A percentile compares a stretch with the other conserved stretches of the same genome.
Evolutionary conservation across 1,140 invertebrate genomes (phyloP).

Genomic region (Latrodectus geometricus): DNA sequence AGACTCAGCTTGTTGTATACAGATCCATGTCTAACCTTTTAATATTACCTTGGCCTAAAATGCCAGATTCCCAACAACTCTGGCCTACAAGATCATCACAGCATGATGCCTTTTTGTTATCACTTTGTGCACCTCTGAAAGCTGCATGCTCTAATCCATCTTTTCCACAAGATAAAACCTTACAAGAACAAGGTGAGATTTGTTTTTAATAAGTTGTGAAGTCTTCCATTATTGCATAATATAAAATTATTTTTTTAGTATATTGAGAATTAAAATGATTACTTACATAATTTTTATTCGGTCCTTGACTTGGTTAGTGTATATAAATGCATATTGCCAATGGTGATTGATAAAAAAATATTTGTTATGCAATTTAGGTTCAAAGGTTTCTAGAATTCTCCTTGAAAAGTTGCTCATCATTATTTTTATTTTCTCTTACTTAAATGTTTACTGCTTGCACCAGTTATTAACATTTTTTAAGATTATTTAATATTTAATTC

Average conservation of each 20-base stretch:
- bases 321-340: too few relatives aligned
- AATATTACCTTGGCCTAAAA: slow-evolving; percentile 72
- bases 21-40: slow-evolving; percentile 74
- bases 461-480: too few relatives aligned
- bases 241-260: not conserved
- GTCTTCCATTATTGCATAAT: not conserved
- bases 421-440: too few relatives aligned
- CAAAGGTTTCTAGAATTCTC: too few relatives aligned
- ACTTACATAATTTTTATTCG: too few relatives aligned
- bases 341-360: too few relatives aligned
- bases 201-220: not conserved
- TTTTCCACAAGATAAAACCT: slow-evolving; percentile 27
- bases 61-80: slow-evolving; percentile 69
- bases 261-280: not conserved
- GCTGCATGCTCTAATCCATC: not conserved
- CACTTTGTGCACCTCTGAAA: slow-evolving; percentile 55
- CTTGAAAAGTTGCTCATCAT: too few relatives aligned
- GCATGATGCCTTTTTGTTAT: slow-evolving; percentile 65
- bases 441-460: too few relatives aligned
- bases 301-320: too few relatives aligned
- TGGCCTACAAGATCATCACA: slow-evolving; percentile 70
- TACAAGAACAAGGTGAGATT: slow-evolving; percentile 39
- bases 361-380: too few relatives aligned
- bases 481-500: too few relatives aligned
- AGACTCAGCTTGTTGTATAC: slow-evolving; percentile 71